phyloP scores from a whole-genome alignment of 2,888 invertebrate species.

The Aphelenchoides bicaudatus region DNA sequence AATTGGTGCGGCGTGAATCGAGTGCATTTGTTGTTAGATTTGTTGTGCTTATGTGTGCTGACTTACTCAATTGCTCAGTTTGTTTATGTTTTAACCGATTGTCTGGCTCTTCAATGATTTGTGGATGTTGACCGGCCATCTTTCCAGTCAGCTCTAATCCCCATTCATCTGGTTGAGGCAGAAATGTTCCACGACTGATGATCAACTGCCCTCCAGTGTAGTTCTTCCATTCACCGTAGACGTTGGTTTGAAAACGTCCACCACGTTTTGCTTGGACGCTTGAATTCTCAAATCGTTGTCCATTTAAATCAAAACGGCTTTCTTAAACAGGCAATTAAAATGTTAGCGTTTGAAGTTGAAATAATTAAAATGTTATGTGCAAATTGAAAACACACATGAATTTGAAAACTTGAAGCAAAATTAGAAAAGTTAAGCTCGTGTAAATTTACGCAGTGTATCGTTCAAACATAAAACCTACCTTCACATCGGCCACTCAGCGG shows the following conservation, averaged over 20 bases:
- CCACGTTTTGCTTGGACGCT: neutral
- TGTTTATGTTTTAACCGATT: neutral
- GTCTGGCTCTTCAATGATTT: neutral
- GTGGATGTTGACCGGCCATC: neutral
- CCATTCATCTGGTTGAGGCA: neutral
- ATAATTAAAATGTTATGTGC: neutral
- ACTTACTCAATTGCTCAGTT: neutral
- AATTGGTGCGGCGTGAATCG: too few relatives aligned
- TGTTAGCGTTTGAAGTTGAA: conserved; percentile 18
- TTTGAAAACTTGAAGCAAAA: conserved; percentile 4
- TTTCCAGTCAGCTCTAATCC: conserved; percentile 19
- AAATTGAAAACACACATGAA: conserved; percentile 8
- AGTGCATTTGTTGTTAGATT: neutral
- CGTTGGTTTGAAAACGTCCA: conserved; percentile 9
- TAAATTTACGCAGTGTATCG: too few relatives aligned
- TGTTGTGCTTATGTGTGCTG: neutral
- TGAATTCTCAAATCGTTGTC: conserved; percentile 19
- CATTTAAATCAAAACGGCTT: too few relatives aligned
- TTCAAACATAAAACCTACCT: conserved; percentile 31
- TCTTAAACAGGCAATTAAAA: conserved; percentile 34
- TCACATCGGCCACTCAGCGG: conserved; percentile 40
- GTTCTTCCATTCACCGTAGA: conserved; percentile 30
- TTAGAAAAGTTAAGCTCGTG: too few relatives aligned
- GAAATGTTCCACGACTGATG: conserved; percentile 31
- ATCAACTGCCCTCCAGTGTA: conserved; percentile 42